Base-by-base conservation (phyloP, 30 jellyfish, hydroid and myxozoan genomes). In the Pelagia noctiluca region DNA sequence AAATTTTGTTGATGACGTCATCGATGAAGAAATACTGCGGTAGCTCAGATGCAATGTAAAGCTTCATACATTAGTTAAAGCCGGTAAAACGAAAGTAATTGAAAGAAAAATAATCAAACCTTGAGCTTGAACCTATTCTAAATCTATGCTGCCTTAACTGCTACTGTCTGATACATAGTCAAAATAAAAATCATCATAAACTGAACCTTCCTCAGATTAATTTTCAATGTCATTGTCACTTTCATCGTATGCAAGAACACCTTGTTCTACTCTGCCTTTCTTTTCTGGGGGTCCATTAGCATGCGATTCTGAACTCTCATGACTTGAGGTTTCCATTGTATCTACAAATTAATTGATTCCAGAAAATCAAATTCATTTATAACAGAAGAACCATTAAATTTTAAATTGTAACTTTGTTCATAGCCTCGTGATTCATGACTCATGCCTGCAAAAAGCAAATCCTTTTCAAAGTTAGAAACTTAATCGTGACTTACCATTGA, bases 241-340 rank as follows among this genome's bases (percentile, higher is more conserved):
- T 3, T 52, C 68, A 10, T 52, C 68, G 26, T 52, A 10, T 52
- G 68, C 26, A 67, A 30, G 19, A 67, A 30, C 63, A 30, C 23
- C 57, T 32, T 67, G 60, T 67, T 67, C 80, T 67, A 63, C 80
- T 67, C 80, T 67, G 63, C 35, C 80, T 32, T 67, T 67, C 80
- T 67, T 67, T 67, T 67, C 35, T 2, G 80, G 80, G 80, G 60
- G 61, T 29, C 35, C 63, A 67, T 67, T 30, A 28, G 63, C 80
- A 67, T 67, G 63, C 80, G 80, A 67, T 30, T 67, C 80, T n/a
- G n/a, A n/a, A 67, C 35, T 67, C 80, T 67, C 80, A 32, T 67
- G 63, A 67, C 35, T 32, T 67, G 80, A 67, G 63, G 63, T 67
- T 67, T 67, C 80, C 80, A 67, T 67, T 32, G 62, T 66, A 69